Percentiles rank a stretch among this genome's conserved stretches.
Evolutionary conservation across 2,113 vertebrate species (phyloP).

Genomic region (Macrotis lagotis): DNA sequence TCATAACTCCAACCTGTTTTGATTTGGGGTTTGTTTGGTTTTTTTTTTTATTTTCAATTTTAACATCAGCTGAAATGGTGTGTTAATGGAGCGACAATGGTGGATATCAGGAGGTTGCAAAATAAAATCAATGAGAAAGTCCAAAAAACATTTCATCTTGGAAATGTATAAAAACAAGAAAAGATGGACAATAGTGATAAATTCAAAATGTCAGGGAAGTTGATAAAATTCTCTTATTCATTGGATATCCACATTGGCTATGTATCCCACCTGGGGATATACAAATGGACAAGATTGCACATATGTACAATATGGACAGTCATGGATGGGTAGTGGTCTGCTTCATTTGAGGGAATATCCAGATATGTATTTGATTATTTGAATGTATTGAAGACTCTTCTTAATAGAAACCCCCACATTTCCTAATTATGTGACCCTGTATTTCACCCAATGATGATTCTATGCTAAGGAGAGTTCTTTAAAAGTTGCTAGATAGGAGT

Average conservation of each 20-base stretch:
- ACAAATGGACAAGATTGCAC: neutral
- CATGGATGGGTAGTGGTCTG: neutral
- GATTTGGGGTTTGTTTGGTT: neutral
- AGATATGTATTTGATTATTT: neutral
- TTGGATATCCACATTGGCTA: no score
- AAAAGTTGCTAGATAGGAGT: no score
- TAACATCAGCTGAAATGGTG: neutral
- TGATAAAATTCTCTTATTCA: neutral
- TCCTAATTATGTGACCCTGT: neutral
- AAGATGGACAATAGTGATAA: neutral
- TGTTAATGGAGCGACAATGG: neutral
- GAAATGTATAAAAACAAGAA: neutral
- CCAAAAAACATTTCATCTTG: neutral
- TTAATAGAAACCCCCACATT: neutral
- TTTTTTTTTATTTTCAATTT: neutral
- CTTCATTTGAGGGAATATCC: neutral
- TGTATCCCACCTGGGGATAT: neutral
- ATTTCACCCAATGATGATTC: neutral
- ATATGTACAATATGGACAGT: neutral
- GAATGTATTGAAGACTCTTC: neutral
- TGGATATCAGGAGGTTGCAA: neutral
- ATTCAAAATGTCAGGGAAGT: neutral
- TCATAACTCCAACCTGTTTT: neutral
- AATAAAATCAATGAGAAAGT: neutral
- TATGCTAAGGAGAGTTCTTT: neutral